A percentile compares a stretch with the other conserved stretches of the same genome.
These are phyloP conservation scores for Sepioteuthis lessoniana DNA, from an alignment of 2,888 invertebrate genomes.

Conservation along the genomic window DNA sequence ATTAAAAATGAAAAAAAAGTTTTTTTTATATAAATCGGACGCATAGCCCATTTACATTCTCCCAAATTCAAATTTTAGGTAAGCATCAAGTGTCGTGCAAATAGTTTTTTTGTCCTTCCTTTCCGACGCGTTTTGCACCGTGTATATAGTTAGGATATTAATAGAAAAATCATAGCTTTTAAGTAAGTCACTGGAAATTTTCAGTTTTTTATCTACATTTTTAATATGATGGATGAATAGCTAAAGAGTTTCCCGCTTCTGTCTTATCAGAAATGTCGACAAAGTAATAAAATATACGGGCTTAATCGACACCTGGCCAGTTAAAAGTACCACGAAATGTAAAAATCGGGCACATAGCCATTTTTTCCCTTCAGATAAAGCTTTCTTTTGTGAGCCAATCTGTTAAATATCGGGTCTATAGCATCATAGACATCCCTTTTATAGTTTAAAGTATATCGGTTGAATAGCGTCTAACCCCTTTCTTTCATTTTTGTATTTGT, in stretches of 20 bases:
- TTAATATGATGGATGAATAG: background rate
- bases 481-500: background rate
- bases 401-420: background rate
- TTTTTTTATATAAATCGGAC: background rate
- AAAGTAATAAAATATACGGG: background rate
- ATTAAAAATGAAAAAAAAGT: background rate
- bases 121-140: background rate
- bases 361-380: background rate
- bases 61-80: background rate
- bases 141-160: background rate
- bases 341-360: background rate
- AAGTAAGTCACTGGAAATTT: background rate
- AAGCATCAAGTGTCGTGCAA: background rate
- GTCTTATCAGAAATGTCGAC: background rate
- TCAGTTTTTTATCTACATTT: background rate
- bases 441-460: background rate
- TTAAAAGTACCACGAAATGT: background rate
- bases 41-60: background rate
- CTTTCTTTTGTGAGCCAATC: constrained; percentile 13
- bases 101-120: background rate
- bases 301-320: background rate
- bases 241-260: no score
- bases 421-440: background rate
- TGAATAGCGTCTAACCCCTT: background rate
- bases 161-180: background rate